Evolutionary conservation across 2,797 vertebrate genomes (phyloP).

Genomic region (Dicrostonyx torquatus): DNA sequence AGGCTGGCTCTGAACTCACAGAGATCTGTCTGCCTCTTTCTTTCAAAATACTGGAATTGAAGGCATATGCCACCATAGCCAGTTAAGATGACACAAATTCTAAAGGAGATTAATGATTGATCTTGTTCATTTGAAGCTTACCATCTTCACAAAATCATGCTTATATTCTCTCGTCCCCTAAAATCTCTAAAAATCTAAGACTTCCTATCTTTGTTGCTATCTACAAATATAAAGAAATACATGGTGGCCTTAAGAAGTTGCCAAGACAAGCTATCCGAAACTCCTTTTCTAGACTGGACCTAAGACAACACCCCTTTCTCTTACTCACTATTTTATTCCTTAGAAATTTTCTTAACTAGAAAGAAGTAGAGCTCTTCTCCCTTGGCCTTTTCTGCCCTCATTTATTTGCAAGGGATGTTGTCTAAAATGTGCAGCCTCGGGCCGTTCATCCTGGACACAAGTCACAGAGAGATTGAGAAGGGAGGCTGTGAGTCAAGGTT

Average conservation of each 20-base stretch:
- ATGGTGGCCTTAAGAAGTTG: not conserved
- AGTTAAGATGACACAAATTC: not conserved
- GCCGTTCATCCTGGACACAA: not conserved
- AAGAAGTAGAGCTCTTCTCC: not conserved
- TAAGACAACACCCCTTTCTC: not conserved
- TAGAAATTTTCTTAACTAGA: not conserved
- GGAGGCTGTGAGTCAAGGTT: slow-evolving; percentile 70
- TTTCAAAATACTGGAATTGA: not conserved
- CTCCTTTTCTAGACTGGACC: not conserved
- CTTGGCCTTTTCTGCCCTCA: not conserved
- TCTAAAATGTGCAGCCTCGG: slow-evolving; percentile 30
- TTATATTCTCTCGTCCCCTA: not conserved
- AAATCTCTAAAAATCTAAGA: not conserved
- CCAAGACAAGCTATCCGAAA: not conserved
- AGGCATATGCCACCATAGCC: not conserved
- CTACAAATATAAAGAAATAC: not conserved
- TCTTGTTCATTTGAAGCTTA: not conserved
- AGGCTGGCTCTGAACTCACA: not conserved
- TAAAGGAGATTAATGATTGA: not conserved
- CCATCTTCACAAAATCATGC: not conserved
- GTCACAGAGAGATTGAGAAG: slow-evolving; percentile 39
- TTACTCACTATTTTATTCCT: not conserved
- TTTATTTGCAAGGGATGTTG: not conserved
- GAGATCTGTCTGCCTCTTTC: not conserved
- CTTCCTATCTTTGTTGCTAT: not conserved